Evolutionary conservation across 2,113 vertebrate species (phyloP), one percentile per base, ranked within the genome.

Genomic region (Eupsittula cactorum): DNA sequence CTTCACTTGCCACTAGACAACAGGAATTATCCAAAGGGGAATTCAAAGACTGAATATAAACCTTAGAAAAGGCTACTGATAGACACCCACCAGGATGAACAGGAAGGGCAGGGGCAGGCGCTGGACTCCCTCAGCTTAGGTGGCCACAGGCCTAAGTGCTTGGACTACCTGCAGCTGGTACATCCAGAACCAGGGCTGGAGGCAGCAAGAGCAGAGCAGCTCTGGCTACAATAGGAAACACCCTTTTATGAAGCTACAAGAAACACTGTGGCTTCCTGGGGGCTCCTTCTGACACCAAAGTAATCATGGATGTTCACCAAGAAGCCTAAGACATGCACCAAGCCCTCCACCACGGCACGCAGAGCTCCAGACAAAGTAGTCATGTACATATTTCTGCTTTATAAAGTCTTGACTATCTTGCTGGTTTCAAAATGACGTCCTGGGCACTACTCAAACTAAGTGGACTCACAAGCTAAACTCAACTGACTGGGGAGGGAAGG

Each of bases 291-390:
- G 5, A 64, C 76, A 76, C 31, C 4, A 1, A 70, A 7, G 3
- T 59, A 77, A 64, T 16, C 47, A 28, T 0, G 39, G 12, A n/a
- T 24, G 10, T n/a, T 74, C 76, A 44, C 29, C 25, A 70, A 47
- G 18, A 47, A 10, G 16, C 33, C 23, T 44, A 73, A 70, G 57
- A 21, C 28, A 49, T 5, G 16, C 7, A 8, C 6, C 37, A 57
- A 59, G 31, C 31, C 35, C 35, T 50, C 44, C 1, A 6, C 42
- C 20, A 52, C 0, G 0, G 42, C 41, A 64, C 2, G 14, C 6
- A 37, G 28, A 73, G 28, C 73, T 53, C n/a, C 37, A 29, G 19
- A 35, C 4, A 1, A 80, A 83, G 31, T 2, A 73, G 24, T n/a
- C 41, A 35, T 1, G 3, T 16, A 17, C 11, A 35, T 13, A 41